phyloP scores from a whole-genome alignment of 2,113 vertebrate genomes.

The Gobio gobio region DNA sequence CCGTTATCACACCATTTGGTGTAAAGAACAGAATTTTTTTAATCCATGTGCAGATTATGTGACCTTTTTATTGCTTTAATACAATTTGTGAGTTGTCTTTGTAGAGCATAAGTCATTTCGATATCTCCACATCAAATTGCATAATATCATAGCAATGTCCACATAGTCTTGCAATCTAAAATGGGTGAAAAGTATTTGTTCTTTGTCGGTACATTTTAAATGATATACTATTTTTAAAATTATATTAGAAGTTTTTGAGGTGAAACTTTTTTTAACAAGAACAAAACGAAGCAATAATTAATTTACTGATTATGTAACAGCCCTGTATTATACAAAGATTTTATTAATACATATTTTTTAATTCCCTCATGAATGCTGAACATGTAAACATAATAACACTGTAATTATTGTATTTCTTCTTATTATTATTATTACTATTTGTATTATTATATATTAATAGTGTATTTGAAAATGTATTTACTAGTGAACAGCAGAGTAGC shows the following conservation, averaged over 20 bases:
- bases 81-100: background rate
- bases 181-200: background rate
- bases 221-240: background rate
- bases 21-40: background rate
- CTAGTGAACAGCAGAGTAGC: background rate
- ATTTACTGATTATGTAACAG: background rate
- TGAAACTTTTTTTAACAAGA: background rate
- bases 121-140: constrained; percentile 8
- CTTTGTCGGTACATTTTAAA: background rate
- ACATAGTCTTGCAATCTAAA: constrained; percentile 1
- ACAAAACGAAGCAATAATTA: background rate
- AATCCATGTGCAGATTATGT: background rate
- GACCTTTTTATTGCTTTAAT: background rate
- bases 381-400: background rate
- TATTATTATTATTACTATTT: background rate
- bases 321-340: background rate
- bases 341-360: background rate
- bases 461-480: background rate
- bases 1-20: background rate
- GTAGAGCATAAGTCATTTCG: constrained; percentile 33
- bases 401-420: background rate
- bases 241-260: background rate
- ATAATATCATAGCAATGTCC: background rate
- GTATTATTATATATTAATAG: background rate
- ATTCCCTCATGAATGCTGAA: background rate